phyloP scores from a whole-genome alignment of 2,888 invertebrate genomes.

The Anagyrus pseudococci region DNA sequence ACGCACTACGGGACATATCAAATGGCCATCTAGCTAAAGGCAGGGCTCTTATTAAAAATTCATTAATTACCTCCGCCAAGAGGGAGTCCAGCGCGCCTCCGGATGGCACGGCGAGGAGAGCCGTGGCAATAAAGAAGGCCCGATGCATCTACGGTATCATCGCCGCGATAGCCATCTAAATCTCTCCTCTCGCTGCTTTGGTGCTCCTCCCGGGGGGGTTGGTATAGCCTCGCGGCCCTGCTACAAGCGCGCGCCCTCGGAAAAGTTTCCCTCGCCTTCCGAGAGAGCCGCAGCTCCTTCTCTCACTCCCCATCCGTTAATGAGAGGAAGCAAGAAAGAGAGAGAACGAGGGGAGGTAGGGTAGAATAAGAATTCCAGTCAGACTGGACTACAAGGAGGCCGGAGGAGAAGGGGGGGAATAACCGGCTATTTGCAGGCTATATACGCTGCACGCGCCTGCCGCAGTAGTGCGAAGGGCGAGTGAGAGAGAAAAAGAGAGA shows the following conservation, averaged over 20 bases:
- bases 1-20: constrained; percentile 14
- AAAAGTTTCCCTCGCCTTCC: constrained; percentile 5
- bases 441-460: constrained; percentile 14
- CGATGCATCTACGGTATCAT: constrained; percentile 15
- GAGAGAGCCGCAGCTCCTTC: too few species aligned
- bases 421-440: too few species aligned
- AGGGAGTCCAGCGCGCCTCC: too few species aligned
- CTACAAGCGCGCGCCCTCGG: not conserved
- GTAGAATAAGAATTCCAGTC: constrained; percentile 22
- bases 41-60: constrained; percentile 37
- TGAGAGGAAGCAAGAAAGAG: too few species aligned
- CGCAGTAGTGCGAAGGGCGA: too few species aligned
- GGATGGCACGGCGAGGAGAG: not conserved
- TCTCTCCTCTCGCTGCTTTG: too few species aligned
- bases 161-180: constrained; percentile 44
- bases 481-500: too few species aligned
- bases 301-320: not conserved
- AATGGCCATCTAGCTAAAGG: constrained; percentile 17
- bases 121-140: not conserved
- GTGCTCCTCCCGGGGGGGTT: too few species aligned
- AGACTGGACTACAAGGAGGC: not conserved
- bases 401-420: not conserved
- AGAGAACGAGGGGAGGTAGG: too few species aligned
- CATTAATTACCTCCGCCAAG: constrained; percentile 26
- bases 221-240: not conserved